Base-by-base conservation (phyloP, 1,140 invertebrate genomes). In the Hycleus cichorii region DNA sequence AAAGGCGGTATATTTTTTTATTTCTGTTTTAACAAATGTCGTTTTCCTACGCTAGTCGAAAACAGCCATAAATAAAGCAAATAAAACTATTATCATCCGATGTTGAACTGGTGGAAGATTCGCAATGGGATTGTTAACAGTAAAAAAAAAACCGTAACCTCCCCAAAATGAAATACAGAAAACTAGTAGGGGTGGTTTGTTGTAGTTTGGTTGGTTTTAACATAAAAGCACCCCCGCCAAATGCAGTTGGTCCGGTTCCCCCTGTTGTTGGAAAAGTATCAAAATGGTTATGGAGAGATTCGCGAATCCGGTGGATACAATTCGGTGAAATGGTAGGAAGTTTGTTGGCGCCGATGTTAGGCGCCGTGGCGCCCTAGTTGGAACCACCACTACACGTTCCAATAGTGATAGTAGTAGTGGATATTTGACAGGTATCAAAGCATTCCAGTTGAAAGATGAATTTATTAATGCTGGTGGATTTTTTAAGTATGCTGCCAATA, bases 51-150 rank as follows among this genome's bases (percentile, higher is more conserved):
- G 24, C 64, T 46, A 66, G 64, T 61, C 58, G 60, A 66, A 69
- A 67, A 68, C 68, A 68, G 64, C 68, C 65, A 69, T 69, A 68
- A 69, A 69, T 67, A 69, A 69, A 68, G 63, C 64, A 68, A 69
- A 68, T 69, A 68, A 69, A 69, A 68, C 64, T 66, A 67, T 69
- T 63, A 64, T 67, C 58, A 54, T 60, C 24, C 40, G 57, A 54
- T 54, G 60, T 50, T 38, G 46, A 53, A 32, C 51, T 39, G 24
- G n/a, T 25, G 43, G 52, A 11, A n/a, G 49, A 38, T 26, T 49
- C 50, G 11, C 27, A 39, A 43, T 26, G 38, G 50, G 39, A 9
- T 32, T 32, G 32, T 32, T 32, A 32, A 32, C 32, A 32, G 3
- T 32, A 32, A 32, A 32, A 32, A 32, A 18, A 18, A 18, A 18